Percentiles rank a stretch among this genome's conserved stretches.
phyloP scores from a whole-genome alignment of 2,113 vertebrate genomes.

The Eleginops maclovinus region DNA sequence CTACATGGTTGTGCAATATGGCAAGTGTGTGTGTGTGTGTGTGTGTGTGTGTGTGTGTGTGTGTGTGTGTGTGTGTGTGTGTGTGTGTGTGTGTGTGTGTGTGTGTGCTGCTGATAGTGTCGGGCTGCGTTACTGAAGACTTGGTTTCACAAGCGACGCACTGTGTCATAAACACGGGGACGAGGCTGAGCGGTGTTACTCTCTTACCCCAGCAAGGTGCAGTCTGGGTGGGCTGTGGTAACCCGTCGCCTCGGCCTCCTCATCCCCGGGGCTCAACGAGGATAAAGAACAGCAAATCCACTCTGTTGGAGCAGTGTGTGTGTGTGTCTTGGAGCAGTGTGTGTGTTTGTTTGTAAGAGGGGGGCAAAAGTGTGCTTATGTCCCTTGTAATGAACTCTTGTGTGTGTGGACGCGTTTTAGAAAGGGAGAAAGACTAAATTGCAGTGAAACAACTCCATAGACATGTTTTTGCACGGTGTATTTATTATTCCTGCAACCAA shows the following conservation, averaged over 20 bases:
- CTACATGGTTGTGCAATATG: no score
- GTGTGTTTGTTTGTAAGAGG: neutral
- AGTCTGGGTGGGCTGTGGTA: constrained; percentile 46
- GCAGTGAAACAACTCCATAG: no score
- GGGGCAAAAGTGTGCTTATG: neutral
- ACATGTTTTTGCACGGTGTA: no score
- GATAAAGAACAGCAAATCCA: constrained; percentile 5
- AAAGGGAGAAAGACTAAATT: neutral
- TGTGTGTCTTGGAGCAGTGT: neutral
- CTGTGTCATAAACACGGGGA: constrained; percentile 56
- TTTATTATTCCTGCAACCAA: no score
- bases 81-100: constrained; percentile 38
- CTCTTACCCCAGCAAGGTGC: constrained; percentile 28
- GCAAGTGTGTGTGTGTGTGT: constrained; percentile 1
- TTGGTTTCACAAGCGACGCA: constrained; percentile 48
- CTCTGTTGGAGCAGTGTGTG: neutral
- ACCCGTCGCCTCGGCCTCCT: neutral
- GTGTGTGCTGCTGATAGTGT: constrained; percentile 20
- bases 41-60: constrained; percentile 41
- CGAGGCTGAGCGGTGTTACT: constrained; percentile 50
- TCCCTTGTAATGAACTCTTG: neutral
- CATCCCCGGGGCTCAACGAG: constrained; percentile 20
- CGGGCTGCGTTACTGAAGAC: constrained; percentile 23
- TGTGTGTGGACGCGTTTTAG: neutral
- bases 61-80: constrained; percentile 33